Evolutionary conservation across 2,797 vertebrate species (phyloP), one percentile per base, ranked within the genome.

Genomic region (Chaenodraco wilsoni): DNA sequence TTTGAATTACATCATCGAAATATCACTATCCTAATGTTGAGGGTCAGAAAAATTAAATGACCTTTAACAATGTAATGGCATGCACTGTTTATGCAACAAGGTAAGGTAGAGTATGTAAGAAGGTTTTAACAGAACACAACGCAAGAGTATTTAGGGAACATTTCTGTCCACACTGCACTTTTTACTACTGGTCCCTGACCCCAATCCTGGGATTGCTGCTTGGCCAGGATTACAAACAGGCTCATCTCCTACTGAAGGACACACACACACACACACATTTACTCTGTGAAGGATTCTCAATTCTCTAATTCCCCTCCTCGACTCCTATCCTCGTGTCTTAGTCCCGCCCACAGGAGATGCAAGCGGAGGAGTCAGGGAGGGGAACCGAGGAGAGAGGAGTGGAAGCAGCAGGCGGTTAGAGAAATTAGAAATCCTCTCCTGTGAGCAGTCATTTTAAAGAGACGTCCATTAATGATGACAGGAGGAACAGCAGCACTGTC

Each of bases 131-230:
- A 83, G 88, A 85, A 84, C 61, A 87, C 81, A 88, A 90, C 81
- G 4, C n/a, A 70, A 56, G 57, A 69, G 70, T 64, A 79, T 71
- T 78, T 58, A 78, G 68, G 83, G 66, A 75, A 65, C 69, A 43
- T 72, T 91, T 91, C 73, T 92, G 91, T 89, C 90, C 82, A 92
- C 90, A 86, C 87, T 91, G 94, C 94, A 94, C 81, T 93, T 94
- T 94, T 87, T 91, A 79, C 87, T 68, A 90, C 92, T 87, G 91
- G 84, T 78, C 75, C 71, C 75, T 94, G 94, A 95, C 95, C 95
- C 88, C 86, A 95, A 95, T 95, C 93, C 94, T 84, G 73, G 94
- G 94, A 94, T 94, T 95, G 90, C 75, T 87, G 82, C 84, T 77
- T 74, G 78, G 78, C 73, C 69, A 71, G 87, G 91, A 94, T 95